A percentile compares a stretch with the other conserved stretches of the same genome.
Evolutionary conservation across 2,113 vertebrate genomes (phyloP).

Genomic region (Hyperopisus bebe): DNA sequence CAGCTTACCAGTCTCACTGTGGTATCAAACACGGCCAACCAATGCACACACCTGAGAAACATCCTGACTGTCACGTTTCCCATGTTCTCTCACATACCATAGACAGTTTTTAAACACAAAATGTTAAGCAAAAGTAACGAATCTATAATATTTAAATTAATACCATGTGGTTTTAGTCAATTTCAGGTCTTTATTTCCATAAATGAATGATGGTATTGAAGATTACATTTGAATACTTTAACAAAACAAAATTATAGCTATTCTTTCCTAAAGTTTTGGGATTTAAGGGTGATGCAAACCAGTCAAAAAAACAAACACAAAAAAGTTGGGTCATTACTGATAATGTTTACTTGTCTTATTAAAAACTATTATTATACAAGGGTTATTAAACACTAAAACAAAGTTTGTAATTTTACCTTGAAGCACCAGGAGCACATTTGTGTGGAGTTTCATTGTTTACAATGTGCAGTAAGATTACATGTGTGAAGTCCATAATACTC

Average conservation of each 20-base stretch:
- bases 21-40: background rate
- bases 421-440: background rate
- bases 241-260: background rate
- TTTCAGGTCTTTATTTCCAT: background rate
- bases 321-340: background rate
- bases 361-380: background rate
- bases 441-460: constrained; percentile 37
- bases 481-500: constrained; percentile 73
- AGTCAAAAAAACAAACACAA: background rate
- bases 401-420: background rate
- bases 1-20: background rate
- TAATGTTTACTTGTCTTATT: background rate
- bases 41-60: background rate
- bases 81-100: background rate
- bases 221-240: background rate
- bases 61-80: background rate
- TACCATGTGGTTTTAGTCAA: background rate
- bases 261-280: background rate
- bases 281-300: background rate
- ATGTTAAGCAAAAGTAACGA: background rate
- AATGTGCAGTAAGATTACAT: constrained; percentile 62
- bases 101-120: background rate
- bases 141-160: background rate
- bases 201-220: background rate
- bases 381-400: background rate